Evolutionary conservation across 2,888 invertebrate species (phyloP), one percentile per base, ranked within the genome.

Genomic region (Lissocephala sabroskyi): DNA sequence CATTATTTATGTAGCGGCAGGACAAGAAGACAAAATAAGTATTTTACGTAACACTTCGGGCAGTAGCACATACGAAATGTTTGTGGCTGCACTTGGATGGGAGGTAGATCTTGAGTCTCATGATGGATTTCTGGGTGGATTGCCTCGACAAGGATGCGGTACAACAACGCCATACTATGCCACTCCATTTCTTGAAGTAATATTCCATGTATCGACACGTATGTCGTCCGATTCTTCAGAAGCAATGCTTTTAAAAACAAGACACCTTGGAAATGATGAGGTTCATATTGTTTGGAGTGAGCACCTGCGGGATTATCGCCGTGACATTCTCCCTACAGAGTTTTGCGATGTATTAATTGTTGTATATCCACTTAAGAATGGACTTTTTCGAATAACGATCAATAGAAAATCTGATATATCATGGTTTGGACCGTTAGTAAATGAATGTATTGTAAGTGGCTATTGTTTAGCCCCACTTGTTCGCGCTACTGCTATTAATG

Each of bases 201-300:
- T 99, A 63, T 99, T 97, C 86, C 99, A 99, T 85, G 98, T 99
- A 41, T 95, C 98, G 45, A 99, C 99, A 2, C 88, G 97, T 67
- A 97, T 99, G 94, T 96, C 96, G 6, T 93, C 95, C 0, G 93
- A 93, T 76, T 91, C 91, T 40, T 91, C 95, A 1, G 96, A 96
- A 84, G 92, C 93, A 50, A 90, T 96, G 68, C 87, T 95, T 43
- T 93, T 93, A 82, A 96, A 96, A 93, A 95, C 96, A 10, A 90
- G 96, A 3, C 98, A 98, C 86, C 87, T 98, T 59, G 98, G 98
- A 39, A 98, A 98, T 85, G 98, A 98, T 85, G 98, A 98, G 85
- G 95, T 99, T 50, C 98, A 98, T 83, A 96, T 99, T 59, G 97
- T 99, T 23, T 99, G 99, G 99, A 97, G 97, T 42, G 99, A 99